phyloP scores from a whole-genome alignment of 2,113 vertebrate species.

The Probosciger aterrimus region DNA sequence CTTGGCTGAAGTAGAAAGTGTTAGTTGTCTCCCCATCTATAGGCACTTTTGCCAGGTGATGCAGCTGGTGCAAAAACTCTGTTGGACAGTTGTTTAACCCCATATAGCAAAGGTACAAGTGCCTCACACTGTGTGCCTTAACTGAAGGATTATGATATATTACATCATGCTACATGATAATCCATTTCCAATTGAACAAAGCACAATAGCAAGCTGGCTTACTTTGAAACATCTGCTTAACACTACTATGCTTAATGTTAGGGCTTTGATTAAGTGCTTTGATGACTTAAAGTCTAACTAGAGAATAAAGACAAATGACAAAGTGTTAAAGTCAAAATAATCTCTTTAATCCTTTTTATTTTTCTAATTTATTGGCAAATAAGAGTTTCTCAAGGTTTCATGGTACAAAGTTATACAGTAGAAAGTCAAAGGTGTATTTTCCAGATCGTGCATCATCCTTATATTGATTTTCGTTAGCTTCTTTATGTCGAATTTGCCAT shows the following conservation, averaged over 20 bases:
- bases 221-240: background rate
- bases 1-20: background rate
- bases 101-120: background rate
- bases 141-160: background rate
- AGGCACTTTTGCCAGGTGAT: background rate
- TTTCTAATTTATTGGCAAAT: background rate
- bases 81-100: background rate
- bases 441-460: background rate
- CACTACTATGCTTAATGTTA: background rate
- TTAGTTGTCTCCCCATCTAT: background rate
- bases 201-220: background rate
- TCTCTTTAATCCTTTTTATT: background rate
- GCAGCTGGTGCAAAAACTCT: background rate
- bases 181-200: background rate
- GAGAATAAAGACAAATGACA: background rate
- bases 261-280: background rate
- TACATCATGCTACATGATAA: background rate
- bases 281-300: background rate
- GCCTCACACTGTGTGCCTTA: background rate
- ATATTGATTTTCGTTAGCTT: slow-evolving; percentile 32
- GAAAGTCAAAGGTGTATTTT: slow-evolving; percentile 33
- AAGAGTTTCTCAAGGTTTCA: background rate
- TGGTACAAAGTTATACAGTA: background rate
- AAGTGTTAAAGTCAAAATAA: background rate
- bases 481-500: slow-evolving; percentile 11